Base-by-base conservation (phyloP, 53 echinoderm and acorn worm species). In the Antedon mediterranea region DNA sequence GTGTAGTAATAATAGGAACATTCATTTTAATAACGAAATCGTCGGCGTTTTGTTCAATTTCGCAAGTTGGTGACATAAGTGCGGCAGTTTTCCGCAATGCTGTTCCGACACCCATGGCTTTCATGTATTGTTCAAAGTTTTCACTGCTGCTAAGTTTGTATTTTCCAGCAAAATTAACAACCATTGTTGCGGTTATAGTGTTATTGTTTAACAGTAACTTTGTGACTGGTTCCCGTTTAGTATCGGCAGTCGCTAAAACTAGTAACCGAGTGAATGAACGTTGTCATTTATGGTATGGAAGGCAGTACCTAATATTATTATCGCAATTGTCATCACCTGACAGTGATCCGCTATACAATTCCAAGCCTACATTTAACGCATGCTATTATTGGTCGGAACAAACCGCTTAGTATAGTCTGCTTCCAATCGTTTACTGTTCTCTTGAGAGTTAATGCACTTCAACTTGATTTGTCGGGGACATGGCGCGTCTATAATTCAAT, bases 101-200 rank as follows among this genome's bases (percentile, higher is more conserved):
- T 11, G 89, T 43, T 73, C 74, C 89, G 73, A 94, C 94, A 29
- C 89, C 91, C 81, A 91, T 87, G 71, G 87, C 85, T 57, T 87
- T 89, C 79, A 94, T 78, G 76, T 94, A 94, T 71, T 94, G 91
- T 32, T 91, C 90, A 74, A 94, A 94, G 57, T 91, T 91, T 44
- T 94, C 94, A 78, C 91, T 94, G 42, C 84, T 84, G 74, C 87
- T 85, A 44, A 91, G 79, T 81, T 91, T 94, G 91, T 91, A 94
- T 28, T 83, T 91, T 30, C 94, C 94, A 0, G 82, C 78, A 28
- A 94, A 85, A 34, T 87, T 82, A 43, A 86, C 34, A 87, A 94
- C 89, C 30, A 76, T 73, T 14, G 79, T 79, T 34, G 73, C 34
- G 34, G 20, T 33, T 9, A 33, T 26, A 18, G n/a, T n/a, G n/a